These are phyloP conservation scores for Cybosia mesomella DNA, from an alignment of 2,888 invertebrate species.

Conservation along the genomic window DNA sequence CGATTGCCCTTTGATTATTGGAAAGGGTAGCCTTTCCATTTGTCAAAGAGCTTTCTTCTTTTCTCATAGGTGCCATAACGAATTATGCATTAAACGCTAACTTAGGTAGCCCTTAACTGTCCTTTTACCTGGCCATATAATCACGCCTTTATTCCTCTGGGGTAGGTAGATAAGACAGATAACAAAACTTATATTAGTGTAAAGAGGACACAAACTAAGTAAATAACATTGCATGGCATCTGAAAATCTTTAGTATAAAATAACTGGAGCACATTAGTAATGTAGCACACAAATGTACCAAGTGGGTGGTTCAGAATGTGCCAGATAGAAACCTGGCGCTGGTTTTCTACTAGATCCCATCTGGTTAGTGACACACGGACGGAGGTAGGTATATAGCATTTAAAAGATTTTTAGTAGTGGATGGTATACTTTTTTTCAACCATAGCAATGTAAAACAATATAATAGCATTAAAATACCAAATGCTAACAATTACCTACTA, in stretches of 20 bases:
- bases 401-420: too few relatives aligned
- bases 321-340: too few relatives aligned
- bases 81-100: not conserved
- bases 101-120: not conserved
- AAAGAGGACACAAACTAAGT: too few relatives aligned
- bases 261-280: too few relatives aligned
- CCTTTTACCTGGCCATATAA: not conserved
- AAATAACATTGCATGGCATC: too few relatives aligned
- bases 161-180: not conserved
- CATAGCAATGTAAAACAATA: not conserved
- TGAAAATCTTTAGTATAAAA: too few relatives aligned
- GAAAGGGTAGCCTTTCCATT: not conserved
- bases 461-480: conserved; percentile 5
- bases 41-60: conserved; percentile 8
- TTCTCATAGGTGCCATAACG: conserved; percentile 3
- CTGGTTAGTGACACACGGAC: too few relatives aligned
- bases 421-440: not conserved
- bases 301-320: too few relatives aligned
- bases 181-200: too few relatives aligned
- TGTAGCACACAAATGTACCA: too few relatives aligned
- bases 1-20: not conserved
- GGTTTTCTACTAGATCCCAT: too few relatives aligned
- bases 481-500: not conserved
- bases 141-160: not conserved
- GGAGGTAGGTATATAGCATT: too few relatives aligned